Percentiles rank a stretch among this genome's conserved stretches.
Evolutionary conservation across 1,140 invertebrate genomes (phyloP).

Genomic region (Drosophila sucinea): DNA sequence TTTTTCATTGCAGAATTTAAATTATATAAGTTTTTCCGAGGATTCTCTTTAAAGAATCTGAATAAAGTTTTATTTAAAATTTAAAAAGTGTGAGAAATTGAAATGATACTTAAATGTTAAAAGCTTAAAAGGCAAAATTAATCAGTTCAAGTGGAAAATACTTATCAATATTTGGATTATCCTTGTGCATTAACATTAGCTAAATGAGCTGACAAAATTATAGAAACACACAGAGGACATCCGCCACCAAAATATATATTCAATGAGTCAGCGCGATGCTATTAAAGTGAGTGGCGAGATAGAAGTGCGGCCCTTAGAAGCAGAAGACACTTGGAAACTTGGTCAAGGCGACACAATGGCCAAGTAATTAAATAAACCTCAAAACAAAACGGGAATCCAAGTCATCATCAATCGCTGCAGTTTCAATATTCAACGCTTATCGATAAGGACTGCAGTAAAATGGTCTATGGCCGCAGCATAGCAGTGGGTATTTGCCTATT

Average conservation of each 20-base stretch:
- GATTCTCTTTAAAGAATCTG: background rate
- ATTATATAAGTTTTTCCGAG: background rate
- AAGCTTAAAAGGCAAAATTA: constrained; percentile 33
- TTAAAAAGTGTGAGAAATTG: constrained; percentile 16
- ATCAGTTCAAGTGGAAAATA: constrained; percentile 53
- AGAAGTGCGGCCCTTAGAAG: constrained; percentile 45
- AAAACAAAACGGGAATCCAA: constrained; percentile 26
- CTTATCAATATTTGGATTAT: constrained; percentile 50
- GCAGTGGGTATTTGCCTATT: constrained; percentile 69
- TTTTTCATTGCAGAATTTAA: background rate
- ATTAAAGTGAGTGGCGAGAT: constrained; percentile 17
- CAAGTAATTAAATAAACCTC: constrained; percentile 65
- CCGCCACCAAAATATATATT: constrained; percentile 37
- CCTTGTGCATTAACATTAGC: constrained; percentile 48
- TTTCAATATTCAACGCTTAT: background rate
- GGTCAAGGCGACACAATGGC: constrained; percentile 54
- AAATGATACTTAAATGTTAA: constrained; percentile 27
- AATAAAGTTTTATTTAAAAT: background rate
- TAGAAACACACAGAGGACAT: constrained; percentile 19
- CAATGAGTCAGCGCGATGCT: constrained; percentile 40
- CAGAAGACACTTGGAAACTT: constrained; percentile 51
- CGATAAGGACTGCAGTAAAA: constrained; percentile 28
- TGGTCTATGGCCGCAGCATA: constrained; percentile 78
- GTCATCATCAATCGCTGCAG: constrained; percentile 16
- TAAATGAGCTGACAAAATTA: constrained; percentile 68